Evolutionary conservation across 2,113 vertebrate genomes (phyloP), one percentile per base, ranked within the genome.

Genomic region (Sphyrna mokarran): DNA sequence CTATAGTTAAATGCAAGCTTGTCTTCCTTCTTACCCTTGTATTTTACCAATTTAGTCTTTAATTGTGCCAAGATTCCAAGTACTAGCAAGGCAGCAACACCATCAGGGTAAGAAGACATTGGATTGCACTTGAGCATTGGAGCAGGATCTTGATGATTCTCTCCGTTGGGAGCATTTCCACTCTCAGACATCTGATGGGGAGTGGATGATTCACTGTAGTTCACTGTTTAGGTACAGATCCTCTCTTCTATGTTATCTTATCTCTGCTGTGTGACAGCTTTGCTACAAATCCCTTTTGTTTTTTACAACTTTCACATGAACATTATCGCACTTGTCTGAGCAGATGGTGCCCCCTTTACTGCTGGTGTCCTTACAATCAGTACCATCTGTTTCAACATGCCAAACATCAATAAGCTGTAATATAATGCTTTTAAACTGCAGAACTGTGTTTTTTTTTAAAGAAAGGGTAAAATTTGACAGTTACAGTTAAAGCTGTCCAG

Each of bases 341-440:
- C 89, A 93, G 89, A 93, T 93, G 89, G 89, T 40, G 89, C n/a
- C 89, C 89, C 89, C n/a, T 68, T 93, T 93, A n/a, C 89, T 93
- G 61, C 33, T 37, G 61, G 61, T 93, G 61, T 93, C 33, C 89
- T 93, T 40, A 66, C 61, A 93, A 91, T 93, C 61, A 93, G 61
- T 18, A 93, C 89, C 89, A 93, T 93, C 89, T 93, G 89, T 63
- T 93, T 63, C 20, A 6, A 66, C 63, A 2, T 93, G 89, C 61
- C 89, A 93, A 33, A 16, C 61, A 93, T 91, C 61, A 61, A 66
- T 91, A 63, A 66, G 29, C 58, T 18, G 16, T 68, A 63, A 90
- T 90, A 61, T 33, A 61, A 58, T 61, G 29, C 26, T 14, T 61
- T n/a, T n/a, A 90, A 90, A 18, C 43, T 54, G 48, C 26, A 58